Conservation (phyloP, 1,140 invertebrate genomes). For the Lasioglossum albipes region DNA sequence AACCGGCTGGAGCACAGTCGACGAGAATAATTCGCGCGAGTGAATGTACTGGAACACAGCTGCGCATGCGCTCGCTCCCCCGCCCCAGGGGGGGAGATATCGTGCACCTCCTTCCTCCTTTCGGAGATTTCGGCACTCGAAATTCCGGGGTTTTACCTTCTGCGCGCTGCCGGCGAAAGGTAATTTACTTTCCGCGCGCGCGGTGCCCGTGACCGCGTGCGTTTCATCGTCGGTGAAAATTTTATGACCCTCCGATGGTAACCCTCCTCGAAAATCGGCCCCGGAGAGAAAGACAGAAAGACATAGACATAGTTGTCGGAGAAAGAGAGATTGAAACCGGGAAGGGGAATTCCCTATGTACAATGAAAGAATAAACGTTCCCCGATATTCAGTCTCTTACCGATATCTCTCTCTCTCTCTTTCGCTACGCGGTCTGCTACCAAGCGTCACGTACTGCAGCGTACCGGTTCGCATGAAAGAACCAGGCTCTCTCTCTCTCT, state of each 20-base stretch:
- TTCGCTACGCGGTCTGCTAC: not conserved
- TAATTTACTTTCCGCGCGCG: constrained; percentile 15
- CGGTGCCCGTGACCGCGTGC: constrained; percentile 17
- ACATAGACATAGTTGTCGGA: too few relatives aligned
- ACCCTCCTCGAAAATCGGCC: not conserved
- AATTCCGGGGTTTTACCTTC: constrained; percentile 41
- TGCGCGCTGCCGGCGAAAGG: not conserved
- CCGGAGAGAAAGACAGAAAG: too few relatives aligned
- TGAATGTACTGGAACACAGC: constrained; percentile 40
- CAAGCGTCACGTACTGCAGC: not conserved
- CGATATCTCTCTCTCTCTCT: not conserved
- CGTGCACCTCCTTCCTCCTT: constrained; percentile 10
- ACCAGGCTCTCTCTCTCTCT: not conserved
- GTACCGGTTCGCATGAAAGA: not conserved
- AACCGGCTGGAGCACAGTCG: constrained; percentile 62
- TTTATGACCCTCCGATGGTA: not conserved
- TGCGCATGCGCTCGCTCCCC: constrained; percentile 13
- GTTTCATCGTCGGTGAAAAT: constrained; percentile 39
- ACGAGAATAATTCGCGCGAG: constrained; percentile 60
- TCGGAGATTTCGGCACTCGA: constrained; percentile 37
- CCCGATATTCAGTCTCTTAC: constrained; percentile 1
- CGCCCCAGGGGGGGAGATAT: not conserved
- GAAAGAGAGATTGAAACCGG: too few relatives aligned
- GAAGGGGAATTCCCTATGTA: not conserved
- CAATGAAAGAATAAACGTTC: constrained; percentile 28